phyloP scores from a whole-genome alignment of 2,888 invertebrate species.

The Macrophya alboannulata region DNA sequence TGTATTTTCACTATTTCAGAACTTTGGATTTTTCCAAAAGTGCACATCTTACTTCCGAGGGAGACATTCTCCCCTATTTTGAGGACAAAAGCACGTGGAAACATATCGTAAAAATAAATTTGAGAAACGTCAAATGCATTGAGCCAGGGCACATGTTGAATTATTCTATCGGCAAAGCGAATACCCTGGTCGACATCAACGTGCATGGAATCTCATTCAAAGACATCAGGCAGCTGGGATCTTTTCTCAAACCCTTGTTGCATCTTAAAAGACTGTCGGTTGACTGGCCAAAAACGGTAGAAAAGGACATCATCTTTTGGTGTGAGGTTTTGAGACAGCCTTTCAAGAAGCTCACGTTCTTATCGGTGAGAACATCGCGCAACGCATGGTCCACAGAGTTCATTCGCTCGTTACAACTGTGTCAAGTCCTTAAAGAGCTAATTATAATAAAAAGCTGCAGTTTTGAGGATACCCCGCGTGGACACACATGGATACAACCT shows the following conservation, averaged over 20 bases:
- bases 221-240: neutral
- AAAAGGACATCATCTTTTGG: neutral
- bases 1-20: neutral
- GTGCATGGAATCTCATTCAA: neutral
- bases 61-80: slow-evolving; percentile 9
- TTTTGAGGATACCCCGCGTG: neutral
- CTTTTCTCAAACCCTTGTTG: neutral
- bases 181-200: neutral
- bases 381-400: neutral
- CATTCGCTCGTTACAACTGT: neutral
- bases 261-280: neutral
- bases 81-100: neutral
- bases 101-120: neutral
- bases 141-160: neutral
- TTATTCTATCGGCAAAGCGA: neutral
- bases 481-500: neutral
- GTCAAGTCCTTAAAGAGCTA: neutral
- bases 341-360: neutral
- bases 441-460: neutral
- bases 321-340: neutral
- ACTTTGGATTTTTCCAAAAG: slow-evolving; percentile 3
- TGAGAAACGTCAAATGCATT: neutral
- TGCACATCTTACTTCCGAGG: neutral
- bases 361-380: neutral
- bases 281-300: neutral